phyloP scores from a whole-genome alignment of 2,888 invertebrate genomes.

The Aleiodes leptofemur region DNA sequence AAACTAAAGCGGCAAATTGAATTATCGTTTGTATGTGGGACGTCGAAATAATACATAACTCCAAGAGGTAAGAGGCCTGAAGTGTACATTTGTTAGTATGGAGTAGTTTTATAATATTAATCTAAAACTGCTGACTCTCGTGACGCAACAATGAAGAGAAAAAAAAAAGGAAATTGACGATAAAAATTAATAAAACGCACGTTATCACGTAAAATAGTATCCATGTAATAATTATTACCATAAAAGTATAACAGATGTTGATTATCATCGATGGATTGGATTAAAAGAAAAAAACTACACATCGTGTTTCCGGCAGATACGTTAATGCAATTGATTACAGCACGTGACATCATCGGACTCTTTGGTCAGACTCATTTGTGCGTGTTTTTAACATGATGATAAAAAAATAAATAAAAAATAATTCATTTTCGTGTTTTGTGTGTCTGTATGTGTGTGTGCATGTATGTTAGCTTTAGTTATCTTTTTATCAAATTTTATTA shows the following conservation, averaged over 20 bases:
- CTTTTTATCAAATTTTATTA: background rate
- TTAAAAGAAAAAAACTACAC: background rate
- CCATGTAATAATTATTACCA: conserved; percentile 15
- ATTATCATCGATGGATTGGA: too few species aligned
- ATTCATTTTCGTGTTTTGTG: background rate
- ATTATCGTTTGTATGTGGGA: too few species aligned
- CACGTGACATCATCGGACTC: conserved; percentile 26
- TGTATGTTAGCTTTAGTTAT: conserved; percentile 5
- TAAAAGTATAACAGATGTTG: conserved; percentile 1
- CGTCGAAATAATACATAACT: too few species aligned
- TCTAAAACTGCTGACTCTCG: too few species aligned
- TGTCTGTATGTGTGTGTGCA: background rate
- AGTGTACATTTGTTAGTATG: too few species aligned
- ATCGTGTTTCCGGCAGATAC: conserved; percentile 3
- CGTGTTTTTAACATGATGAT: background rate
- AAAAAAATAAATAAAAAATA: too few species aligned
- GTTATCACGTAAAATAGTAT: conserved; percentile 2
- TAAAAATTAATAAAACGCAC: too few species aligned
- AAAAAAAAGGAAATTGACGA: too few species aligned
- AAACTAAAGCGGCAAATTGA: too few species aligned
- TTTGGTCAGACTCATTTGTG: conserved; percentile 1
- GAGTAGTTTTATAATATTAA: too few species aligned
- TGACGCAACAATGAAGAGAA: too few species aligned
- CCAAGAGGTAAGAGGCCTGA: too few species aligned
- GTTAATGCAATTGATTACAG: conserved; percentile 12